These are phyloP conservation scores for Pristionchus arcanus DNA, from an alignment of 2,888 invertebrate species.

Conservation along the genomic window DNA sequence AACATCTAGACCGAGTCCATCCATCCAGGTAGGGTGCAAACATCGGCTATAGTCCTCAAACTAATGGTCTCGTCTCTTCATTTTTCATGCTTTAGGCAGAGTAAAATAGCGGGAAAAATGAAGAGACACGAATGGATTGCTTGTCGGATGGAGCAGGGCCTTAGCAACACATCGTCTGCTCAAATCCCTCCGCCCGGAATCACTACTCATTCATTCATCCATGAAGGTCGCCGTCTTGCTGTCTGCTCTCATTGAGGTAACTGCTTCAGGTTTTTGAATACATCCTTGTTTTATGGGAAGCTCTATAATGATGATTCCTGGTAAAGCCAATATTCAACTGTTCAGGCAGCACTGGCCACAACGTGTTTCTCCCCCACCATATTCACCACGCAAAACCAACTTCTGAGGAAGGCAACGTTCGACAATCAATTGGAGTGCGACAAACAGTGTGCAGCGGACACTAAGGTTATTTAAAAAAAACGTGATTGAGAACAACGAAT, in stretches of 20 bases:
- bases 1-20: not conserved
- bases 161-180: not conserved
- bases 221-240: not conserved
- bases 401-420: not conserved
- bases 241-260: not conserved
- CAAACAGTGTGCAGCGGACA: not conserved
- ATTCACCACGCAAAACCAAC: not conserved
- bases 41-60: not conserved
- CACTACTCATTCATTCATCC: not conserved
- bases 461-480: not conserved
- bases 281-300: too few relatives aligned
- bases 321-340: not conserved
- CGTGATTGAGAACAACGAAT: too few relatives aligned
- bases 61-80: too few relatives aligned
- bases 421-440: not conserved
- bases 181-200: not conserved
- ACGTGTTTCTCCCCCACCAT: not conserved
- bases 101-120: not conserved
- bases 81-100: not conserved
- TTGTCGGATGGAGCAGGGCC: not conserved
- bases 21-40: not conserved
- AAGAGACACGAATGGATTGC: not conserved
- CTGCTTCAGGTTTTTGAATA: too few relatives aligned
- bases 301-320: too few relatives aligned
- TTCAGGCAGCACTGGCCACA: not conserved